Conservation (phyloP, 2,113 vertebrate genomes). For the Pelusios castaneus region DNA sequence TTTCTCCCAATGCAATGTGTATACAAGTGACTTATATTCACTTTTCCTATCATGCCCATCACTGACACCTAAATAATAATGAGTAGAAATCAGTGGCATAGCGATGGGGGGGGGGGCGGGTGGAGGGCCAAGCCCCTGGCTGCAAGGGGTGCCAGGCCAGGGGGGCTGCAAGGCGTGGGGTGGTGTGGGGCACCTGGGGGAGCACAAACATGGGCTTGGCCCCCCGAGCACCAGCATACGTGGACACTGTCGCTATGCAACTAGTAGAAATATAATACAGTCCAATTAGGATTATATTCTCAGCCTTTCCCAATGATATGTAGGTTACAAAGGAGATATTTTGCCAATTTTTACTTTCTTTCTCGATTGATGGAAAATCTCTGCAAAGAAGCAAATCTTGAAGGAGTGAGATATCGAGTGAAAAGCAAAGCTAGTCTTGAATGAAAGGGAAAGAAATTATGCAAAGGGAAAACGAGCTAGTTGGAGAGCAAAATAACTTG, state of each 20-base stretch:
- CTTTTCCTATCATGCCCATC: background rate
- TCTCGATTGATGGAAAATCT: background rate
- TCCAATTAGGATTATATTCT: background rate
- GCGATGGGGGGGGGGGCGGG: too few relatives aligned
- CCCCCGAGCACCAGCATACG: too few relatives aligned
- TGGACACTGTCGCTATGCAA: too few relatives aligned
- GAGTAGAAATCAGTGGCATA: too few relatives aligned
- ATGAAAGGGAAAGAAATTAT: background rate
- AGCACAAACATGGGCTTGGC: too few relatives aligned
- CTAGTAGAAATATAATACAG: background rate
- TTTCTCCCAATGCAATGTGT: background rate
- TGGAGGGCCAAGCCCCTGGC: too few relatives aligned
- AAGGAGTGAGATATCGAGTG: background rate
- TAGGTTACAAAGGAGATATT: background rate
- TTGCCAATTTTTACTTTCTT: background rate
- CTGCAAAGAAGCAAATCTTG: background rate
- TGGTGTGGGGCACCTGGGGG: too few relatives aligned
- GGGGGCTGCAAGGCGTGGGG: too few relatives aligned
- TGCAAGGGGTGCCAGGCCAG: too few relatives aligned
- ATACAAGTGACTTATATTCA: background rate
- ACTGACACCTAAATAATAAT: background rate
- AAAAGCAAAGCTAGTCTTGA: constrained; percentile 6
- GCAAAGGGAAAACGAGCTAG: background rate
- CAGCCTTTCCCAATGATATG: background rate
- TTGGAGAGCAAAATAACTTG: background rate